A percentile compares a stretch with the other conserved stretches of the same genome.
These are phyloP conservation scores for Hesperophylax magnus DNA, from an alignment of 1,140 invertebrate species.

Conservation along the genomic window DNA sequence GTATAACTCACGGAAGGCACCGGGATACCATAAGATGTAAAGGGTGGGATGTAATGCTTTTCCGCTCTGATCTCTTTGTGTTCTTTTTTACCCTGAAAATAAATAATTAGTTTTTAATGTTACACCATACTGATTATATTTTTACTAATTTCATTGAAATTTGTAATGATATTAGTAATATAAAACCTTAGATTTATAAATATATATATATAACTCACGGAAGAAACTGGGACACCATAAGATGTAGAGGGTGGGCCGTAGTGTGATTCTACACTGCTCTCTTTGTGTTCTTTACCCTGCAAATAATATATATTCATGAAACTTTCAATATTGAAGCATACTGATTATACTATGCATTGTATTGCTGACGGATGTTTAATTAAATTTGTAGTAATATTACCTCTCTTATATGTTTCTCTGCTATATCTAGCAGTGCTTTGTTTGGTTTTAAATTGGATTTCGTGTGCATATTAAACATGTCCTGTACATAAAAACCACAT, in stretches of 20 bases:
- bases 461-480: background rate
- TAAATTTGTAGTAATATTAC: slow-evolving; percentile 5
- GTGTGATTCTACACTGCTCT: background rate
- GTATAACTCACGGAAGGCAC: background rate
- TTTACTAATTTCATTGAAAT: background rate
- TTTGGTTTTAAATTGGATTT: slow-evolving; percentile 38
- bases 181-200: too few species aligned
- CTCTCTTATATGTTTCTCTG: slow-evolving; percentile 47
- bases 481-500: slow-evolving; percentile 6
- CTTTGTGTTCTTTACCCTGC: background rate
- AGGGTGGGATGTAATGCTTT: slow-evolving; percentile 26
- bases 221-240: background rate
- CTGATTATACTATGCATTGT: background rate
- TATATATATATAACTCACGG: background rate
- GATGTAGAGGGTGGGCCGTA: background rate
- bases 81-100: slow-evolving; percentile 10
- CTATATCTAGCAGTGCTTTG: slow-evolving; percentile 49
- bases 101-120: background rate
- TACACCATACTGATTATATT: too few species aligned
- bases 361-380: background rate
- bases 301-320: background rate
- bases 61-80: background rate
- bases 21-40: slow-evolving; percentile 51
- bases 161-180: background rate
- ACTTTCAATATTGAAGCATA: background rate